These are phyloP conservation scores for Micrasema minimum DNA, from an alignment of 1,140 invertebrate genomes.

Conservation along the genomic window DNA sequence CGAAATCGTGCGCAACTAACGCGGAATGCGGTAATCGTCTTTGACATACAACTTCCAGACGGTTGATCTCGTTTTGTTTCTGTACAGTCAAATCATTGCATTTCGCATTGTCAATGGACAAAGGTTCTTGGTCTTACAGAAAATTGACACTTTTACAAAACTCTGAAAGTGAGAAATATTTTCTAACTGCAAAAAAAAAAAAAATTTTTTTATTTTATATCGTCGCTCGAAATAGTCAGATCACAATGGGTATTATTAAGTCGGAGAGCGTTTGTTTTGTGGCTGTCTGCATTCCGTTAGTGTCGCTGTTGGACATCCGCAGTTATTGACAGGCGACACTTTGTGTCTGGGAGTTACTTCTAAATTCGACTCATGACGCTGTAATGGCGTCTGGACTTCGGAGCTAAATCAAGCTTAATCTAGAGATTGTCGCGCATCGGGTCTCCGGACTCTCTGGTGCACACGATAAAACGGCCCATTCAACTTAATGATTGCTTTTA, in stretches of 20 bases:
- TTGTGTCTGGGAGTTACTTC: constrained; percentile 21
- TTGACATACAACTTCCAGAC: constrained; percentile 14
- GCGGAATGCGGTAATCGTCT: constrained; percentile 36
- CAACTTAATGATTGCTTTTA: no score
- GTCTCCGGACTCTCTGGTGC: not conserved
- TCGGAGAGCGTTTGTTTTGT: no score
- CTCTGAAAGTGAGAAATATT: not conserved
- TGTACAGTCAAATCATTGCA: not conserved
- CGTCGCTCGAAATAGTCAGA: no score
- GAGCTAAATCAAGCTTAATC: constrained; percentile 30
- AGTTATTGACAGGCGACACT: constrained; percentile 26
- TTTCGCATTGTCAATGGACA: constrained; percentile 27
- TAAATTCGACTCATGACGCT: constrained; percentile 36
- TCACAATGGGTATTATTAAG: no score
- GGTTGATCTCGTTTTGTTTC: constrained; percentile 13
- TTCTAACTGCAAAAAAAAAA: no score
- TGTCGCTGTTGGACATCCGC: constrained; percentile 17
- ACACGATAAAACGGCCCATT: not conserved
- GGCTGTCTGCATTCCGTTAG: not conserved
- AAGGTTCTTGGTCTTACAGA: not conserved
- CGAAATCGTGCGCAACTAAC: constrained; percentile 25
- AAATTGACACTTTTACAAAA: not conserved
- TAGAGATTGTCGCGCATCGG: not conserved
- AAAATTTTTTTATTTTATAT: no score
- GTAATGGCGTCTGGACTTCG: constrained; percentile 27